Conservation (phyloP, 1,140 invertebrate genomes). For the Drosophila kohkoa region DNA sequence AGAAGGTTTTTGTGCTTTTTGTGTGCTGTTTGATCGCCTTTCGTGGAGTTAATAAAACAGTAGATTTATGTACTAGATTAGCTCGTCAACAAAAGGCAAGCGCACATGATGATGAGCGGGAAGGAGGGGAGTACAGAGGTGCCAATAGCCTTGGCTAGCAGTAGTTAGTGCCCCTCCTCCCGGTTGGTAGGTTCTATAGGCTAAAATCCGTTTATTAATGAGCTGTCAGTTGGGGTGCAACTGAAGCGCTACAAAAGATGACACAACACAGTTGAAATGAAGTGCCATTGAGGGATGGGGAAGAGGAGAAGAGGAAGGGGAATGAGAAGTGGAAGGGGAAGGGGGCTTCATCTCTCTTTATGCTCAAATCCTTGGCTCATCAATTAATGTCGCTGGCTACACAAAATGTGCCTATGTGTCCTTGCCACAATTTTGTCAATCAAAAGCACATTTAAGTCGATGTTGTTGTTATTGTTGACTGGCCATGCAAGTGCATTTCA, state of each 20-base stretch:
- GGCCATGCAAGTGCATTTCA: constrained; percentile 68
- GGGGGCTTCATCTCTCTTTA: constrained; percentile 3
- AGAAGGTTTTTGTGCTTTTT: constrained; percentile 8
- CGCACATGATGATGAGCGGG: neutral
- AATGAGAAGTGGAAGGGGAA: neutral
- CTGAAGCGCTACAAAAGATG: constrained; percentile 35
- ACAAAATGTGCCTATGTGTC: constrained; percentile 38
- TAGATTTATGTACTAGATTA: constrained; percentile 81
- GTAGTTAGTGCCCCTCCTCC: neutral
- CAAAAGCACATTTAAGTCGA: constrained; percentile 48
- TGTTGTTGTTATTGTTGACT: constrained; percentile 12
- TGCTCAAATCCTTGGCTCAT: constrained; percentile 58
- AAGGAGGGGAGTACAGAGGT: constrained; percentile 17
- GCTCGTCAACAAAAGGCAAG: constrained; percentile 65
- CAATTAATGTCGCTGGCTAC: constrained; percentile 65
- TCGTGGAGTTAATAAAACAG: constrained; percentile 68
- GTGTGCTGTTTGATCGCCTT: constrained; percentile 58
- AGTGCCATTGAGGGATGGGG: constrained; percentile 19
- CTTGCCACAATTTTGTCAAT: constrained; percentile 82
- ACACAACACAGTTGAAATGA: constrained; percentile 40
- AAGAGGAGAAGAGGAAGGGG: neutral
- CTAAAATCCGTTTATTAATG: constrained; percentile 78
- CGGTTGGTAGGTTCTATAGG: constrained; percentile 37
- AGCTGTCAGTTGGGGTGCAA: constrained; percentile 60
- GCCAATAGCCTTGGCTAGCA: constrained; percentile 25